phyloP scores from a whole-genome alignment of 2,888 invertebrate species.

The Sipha maydis region DNA sequence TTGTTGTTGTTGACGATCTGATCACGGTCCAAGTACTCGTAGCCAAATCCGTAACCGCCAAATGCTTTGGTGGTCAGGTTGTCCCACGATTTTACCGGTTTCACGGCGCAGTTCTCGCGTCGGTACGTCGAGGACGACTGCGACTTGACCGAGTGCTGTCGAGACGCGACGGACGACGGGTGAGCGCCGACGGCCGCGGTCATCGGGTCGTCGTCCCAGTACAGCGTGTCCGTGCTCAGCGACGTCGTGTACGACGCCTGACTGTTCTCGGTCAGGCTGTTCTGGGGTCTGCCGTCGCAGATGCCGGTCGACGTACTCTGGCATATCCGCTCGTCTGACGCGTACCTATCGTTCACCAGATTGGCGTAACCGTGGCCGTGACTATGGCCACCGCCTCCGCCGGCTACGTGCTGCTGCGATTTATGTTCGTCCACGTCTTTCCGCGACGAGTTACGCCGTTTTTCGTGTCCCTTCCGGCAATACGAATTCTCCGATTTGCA shows the following conservation, averaged over 20 bases:
- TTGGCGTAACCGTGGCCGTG: slow-evolving; percentile 37
- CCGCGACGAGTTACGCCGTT: slow-evolving; percentile 31
- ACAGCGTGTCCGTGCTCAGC: slow-evolving; percentile 85
- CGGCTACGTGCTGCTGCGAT: background rate
- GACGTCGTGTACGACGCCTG: slow-evolving; percentile 86
- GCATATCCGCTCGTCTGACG: slow-evolving; percentile 55
- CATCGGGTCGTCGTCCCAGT: slow-evolving; percentile 74
- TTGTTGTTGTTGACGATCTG: background rate
- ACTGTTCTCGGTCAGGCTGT: slow-evolving; percentile 73
- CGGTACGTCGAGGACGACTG: slow-evolving; percentile 63
- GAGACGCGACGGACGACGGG: slow-evolving; percentile 63
- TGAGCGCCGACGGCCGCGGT: slow-evolving; percentile 39
- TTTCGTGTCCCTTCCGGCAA: slow-evolving; percentile 55
- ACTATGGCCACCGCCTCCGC: background rate
- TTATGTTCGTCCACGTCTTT: slow-evolving; percentile 12
- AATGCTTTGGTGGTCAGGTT: slow-evolving; percentile 84
- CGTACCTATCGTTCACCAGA: slow-evolving; percentile 43
- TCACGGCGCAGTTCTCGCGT: slow-evolving; percentile 69
- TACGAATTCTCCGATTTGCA: slow-evolving; percentile 51
- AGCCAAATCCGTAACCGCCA: slow-evolving; percentile 87
- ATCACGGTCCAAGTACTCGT: slow-evolving; percentile 71
- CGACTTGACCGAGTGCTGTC: slow-evolving; percentile 65
- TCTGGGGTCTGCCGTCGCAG: slow-evolving; percentile 69
- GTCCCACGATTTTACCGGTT: slow-evolving; percentile 87
- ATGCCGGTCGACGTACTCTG: slow-evolving; percentile 41